Conservation (phyloP, 1,140 invertebrate species). For the Aphelinus atriplicis region DNA sequence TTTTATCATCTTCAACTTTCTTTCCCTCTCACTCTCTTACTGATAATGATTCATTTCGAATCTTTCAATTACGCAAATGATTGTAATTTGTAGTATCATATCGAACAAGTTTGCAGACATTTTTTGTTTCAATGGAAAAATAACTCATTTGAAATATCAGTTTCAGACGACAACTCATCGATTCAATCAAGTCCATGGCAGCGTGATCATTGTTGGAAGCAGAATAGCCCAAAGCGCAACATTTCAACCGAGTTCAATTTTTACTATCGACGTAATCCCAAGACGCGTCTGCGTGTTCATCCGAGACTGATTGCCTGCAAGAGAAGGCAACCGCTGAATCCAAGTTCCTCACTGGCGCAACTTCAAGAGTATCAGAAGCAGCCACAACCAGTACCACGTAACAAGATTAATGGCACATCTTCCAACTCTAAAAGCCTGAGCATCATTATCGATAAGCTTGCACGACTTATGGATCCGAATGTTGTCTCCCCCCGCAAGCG, state of each 20-base stretch:
- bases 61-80: no score
- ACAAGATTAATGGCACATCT: constrained; percentile 48
- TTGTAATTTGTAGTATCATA: no score
- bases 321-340: constrained; percentile 70
- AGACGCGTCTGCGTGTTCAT: constrained; percentile 60
- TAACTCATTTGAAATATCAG: constrained; percentile 2
- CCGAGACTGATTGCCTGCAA: constrained; percentile 67
- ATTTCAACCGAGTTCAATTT: constrained; percentile 79
- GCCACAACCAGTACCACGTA: not conserved
- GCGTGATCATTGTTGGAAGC: constrained; percentile 88
- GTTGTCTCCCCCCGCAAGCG: constrained; percentile 78
- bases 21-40: no score
- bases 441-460: constrained; percentile 63
- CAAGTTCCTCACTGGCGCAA: constrained; percentile 51
- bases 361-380: constrained; percentile 56
- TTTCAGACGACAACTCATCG: constrained; percentile 83
- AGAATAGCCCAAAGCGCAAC: constrained; percentile 76
- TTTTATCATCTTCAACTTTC: no score
- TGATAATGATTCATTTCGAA: no score
- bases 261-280: constrained; percentile 73
- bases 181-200: constrained; percentile 89
- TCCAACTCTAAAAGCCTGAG: constrained; percentile 51
- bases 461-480: constrained; percentile 63
- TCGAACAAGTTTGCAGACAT: no score
- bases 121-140: no score